Evolutionary conservation across 2,113 vertebrate species (phyloP).

Genomic region (Sakesphorus luctuosus): DNA sequence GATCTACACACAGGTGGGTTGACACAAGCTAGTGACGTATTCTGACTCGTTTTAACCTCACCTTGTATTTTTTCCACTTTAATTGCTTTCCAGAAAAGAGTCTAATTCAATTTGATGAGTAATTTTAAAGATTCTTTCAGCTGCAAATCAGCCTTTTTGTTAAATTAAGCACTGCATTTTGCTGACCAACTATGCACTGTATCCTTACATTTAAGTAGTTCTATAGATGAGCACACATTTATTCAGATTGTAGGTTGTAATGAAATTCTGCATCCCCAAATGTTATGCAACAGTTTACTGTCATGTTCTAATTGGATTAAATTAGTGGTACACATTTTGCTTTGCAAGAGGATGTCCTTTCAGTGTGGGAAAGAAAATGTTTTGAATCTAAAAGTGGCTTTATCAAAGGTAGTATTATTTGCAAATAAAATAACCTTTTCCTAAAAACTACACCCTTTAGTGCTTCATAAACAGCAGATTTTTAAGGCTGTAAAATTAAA

Average conservation of each 20-base stretch:
- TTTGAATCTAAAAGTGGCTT: not conserved
- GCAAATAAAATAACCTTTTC: not conserved
- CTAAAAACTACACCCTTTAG: not conserved
- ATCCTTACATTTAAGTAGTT: not conserved
- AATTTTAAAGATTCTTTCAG: conserved; percentile 11
- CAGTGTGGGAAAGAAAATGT: not conserved
- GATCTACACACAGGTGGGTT: not conserved
- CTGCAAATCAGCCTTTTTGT: not conserved
- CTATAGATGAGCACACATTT: not conserved
- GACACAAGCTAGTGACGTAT: not conserved
- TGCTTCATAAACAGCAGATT: not conserved
- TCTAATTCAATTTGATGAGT: conserved; percentile 4
- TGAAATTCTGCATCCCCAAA: not conserved
- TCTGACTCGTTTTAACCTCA: not conserved
- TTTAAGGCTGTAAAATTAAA: not conserved
- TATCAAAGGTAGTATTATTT: not conserved
- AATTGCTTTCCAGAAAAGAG: conserved; percentile 3
- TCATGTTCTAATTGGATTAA: not conserved
- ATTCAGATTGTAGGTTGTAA: not conserved
- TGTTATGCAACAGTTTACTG: not conserved
- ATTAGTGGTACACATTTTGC: not conserved
- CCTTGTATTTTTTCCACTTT: not conserved
- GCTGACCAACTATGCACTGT: not conserved
- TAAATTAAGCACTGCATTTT: not conserved
- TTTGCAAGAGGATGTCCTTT: not conserved